Base-by-base conservation (phyloP, 2,797 vertebrate species). In the Zenarchopterus dispar region DNA sequence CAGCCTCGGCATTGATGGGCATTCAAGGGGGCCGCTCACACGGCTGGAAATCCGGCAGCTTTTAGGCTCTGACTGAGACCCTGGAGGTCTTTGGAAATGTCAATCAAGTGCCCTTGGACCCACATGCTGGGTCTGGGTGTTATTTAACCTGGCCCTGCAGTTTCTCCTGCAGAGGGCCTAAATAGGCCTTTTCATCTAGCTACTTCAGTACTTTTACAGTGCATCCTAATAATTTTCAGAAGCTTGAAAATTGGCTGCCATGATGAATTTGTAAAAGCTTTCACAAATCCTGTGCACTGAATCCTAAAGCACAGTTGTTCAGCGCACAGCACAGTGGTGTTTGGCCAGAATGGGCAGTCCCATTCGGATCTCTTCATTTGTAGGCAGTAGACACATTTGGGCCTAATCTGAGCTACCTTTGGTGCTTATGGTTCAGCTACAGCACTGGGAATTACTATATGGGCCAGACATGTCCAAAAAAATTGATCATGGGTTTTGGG, bases 41-140 rank as follows among this genome's bases (percentile, higher is more conserved):
- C 70, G 11, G 77, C 73, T 76, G 81, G 84, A 88, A 66, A 83
- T 83, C 89, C 83, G 61, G 77, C 81, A 78, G 86, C 81, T 87
- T 84, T 81, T 67, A 75, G 84, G 62, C 75, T 81, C 83, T 64
- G 69, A 54, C 88, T 88, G 87, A 63, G 85, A 77, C 83, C 77
- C 80, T 52, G 53, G 79, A 84, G 81, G 78, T 82, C 74, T 80
- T 74, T 81, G 72, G 81, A 90, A 87, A 91, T 88, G 89, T 84
- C 87, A 90, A 56, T 85, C 80, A 82, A 76, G 84, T 76, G 76
- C 63, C 77, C 74, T 77, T 67, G 62, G 65, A 77, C 56, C 79
- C 77, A 53, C 85, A 75, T 63, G 72, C 86, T 84, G 88, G 81
- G 49, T 46, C 33, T 1, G 41, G 53, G 69, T 62, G 75, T 81